Base-by-base conservation (phyloP, 2,113 vertebrate species). In the Gobiocypris rarus region DNA sequence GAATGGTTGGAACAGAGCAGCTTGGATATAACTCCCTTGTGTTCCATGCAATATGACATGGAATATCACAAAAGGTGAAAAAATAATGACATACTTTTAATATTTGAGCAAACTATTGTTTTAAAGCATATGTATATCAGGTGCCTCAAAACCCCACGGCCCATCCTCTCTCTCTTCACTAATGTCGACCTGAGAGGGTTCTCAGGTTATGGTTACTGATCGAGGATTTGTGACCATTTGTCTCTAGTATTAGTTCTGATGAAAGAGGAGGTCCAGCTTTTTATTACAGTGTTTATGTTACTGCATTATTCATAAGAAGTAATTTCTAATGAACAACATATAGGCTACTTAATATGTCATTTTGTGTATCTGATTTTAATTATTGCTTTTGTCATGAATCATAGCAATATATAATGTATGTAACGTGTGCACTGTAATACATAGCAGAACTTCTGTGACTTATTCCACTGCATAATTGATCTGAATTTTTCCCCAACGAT, bases 111-210 rank as follows among this genome's bases (percentile, higher is more conserved):
- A 45, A 45, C 5, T 45, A 45, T 24, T 73, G 41, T 41, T 73
- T 73, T 6, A 24, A 71, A 71, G 2, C 10, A n/a, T 8, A 0
- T 73, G n/a, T 3, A 92, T 83, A 94, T 92, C 89, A 93, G 88
- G 94, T 95, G 95, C 95, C 93, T 92, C 94, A 90, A 31, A 75
- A 41, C 54, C 59, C 13, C 15, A 13, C 7, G 7, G 9, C 48
- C 28, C 74, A 41, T 7, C 41, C 43, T 38, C 82, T 89, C 92
- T 92, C 91, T 94, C 93, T 95, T 94, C 93, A 93, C 92, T 93
- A 93, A 91, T 75, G 10, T 77, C 43, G 89, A 91, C 92, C 93
- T 92, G 92, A 94, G 85, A 87, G 91, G 52, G 6, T 93, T n/a
- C 28, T 56, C 52, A 41, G 48, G 65, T 38, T 82, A 38, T 41